Evolutionary conservation across 2,888 invertebrate species (phyloP).

Genomic region (Tetragonisca angustula): DNA sequence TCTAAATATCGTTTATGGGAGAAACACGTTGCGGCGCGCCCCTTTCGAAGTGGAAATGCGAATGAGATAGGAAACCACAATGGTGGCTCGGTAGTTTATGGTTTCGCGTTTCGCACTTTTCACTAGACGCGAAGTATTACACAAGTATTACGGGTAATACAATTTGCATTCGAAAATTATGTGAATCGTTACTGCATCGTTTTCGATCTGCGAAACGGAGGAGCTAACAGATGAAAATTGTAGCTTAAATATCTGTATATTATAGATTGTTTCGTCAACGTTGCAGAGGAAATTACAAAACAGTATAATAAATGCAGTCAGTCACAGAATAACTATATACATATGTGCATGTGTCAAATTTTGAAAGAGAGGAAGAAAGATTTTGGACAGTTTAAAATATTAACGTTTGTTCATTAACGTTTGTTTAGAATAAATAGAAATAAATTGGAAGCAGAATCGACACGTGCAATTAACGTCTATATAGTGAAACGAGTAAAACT

Average conservation of each 20-base stretch:
- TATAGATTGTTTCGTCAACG: too few species aligned
- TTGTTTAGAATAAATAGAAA: too few species aligned
- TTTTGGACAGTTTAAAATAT: too few species aligned
- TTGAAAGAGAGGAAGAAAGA: too few species aligned
- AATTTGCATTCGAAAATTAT: neutral
- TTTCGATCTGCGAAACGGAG: too few species aligned
- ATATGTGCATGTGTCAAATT: too few species aligned
- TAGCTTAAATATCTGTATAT: neutral
- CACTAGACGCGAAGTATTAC: slow-evolving; percentile 33
- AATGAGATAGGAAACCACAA: neutral
- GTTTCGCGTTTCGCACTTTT: slow-evolving; percentile 49
- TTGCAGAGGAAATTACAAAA: neutral
- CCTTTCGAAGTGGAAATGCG: neutral
- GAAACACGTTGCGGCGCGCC: neutral
- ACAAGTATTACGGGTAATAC: neutral
- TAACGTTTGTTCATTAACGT: too few species aligned
- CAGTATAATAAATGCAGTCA: neutral
- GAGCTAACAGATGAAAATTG: neutral
- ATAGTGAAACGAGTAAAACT: too few species aligned
- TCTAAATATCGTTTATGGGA: neutral
- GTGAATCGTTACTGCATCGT: too few species aligned
- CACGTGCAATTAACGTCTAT: too few species aligned
- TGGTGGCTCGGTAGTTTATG: neutral
- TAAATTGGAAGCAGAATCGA: too few species aligned
- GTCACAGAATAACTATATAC: too few species aligned